These are phyloP conservation scores for Anthophora plumipes DNA, from an alignment of 2,888 invertebrate genomes.

Conservation along the genomic window DNA sequence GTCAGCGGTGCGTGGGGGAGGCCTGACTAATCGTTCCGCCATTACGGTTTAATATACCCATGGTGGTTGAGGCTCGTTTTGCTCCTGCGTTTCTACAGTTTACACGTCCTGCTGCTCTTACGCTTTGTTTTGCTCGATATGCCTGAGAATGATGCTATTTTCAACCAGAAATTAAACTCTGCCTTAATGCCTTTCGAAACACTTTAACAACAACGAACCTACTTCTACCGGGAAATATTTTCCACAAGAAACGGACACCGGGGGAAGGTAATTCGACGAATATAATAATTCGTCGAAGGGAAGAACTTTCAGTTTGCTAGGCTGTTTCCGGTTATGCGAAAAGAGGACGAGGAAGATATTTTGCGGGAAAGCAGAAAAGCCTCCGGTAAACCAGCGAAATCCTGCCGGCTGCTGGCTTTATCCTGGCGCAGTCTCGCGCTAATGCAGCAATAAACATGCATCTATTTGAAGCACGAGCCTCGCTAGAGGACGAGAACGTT, in stretches of 20 bases:
- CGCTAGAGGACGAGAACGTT: constrained; percentile 14
- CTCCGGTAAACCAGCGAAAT: constrained; percentile 78
- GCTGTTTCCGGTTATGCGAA: constrained; percentile 66
- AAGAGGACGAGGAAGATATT: constrained; percentile 70
- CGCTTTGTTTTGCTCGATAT: constrained; percentile 45
- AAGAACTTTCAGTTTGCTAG: constrained; percentile 9
- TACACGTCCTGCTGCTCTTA: not conserved
- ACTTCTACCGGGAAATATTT: not conserved
- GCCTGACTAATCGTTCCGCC: constrained; percentile 83
- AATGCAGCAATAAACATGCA: constrained; percentile 82
- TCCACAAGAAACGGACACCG: not conserved
- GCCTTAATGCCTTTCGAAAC: too few species aligned
- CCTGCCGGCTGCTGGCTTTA: constrained; percentile 66
- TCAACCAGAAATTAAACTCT: too few species aligned
- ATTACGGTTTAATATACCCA: constrained; percentile 82
- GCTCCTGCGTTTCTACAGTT: constrained; percentile 31
- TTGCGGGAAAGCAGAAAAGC: constrained; percentile 71
- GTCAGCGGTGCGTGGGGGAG: constrained; percentile 77
- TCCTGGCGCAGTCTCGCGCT: constrained; percentile 61
- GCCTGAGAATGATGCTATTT: too few species aligned
- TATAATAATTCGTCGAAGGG: constrained; percentile 6
- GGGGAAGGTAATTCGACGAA: constrained; percentile 2
- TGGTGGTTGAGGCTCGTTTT: constrained; percentile 53
- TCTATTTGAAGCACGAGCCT: constrained; percentile 72
- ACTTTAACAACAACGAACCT: not conserved